Evolutionary conservation across 2,888 invertebrate species (phyloP).

Genomic region (Lycia hirtaria): DNA sequence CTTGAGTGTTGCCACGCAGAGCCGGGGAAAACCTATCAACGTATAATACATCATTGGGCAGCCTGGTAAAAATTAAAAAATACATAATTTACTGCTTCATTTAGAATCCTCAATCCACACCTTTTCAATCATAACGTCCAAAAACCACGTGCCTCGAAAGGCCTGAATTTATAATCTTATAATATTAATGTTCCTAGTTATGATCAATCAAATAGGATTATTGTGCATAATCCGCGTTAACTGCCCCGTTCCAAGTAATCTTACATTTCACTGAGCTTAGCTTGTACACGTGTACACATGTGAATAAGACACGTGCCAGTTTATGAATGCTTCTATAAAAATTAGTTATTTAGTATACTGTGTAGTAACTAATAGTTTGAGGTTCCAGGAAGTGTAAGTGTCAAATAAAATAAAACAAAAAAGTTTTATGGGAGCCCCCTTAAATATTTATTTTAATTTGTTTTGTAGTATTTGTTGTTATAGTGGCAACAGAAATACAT

Average conservation of each 20-base stretch:
- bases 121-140: not conserved
- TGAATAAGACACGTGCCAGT: conserved; percentile 41
- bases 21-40: too few relatives aligned
- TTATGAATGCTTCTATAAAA: conserved; percentile 30
- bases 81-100: too few relatives aligned
- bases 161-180: not conserved
- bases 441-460: too few relatives aligned
- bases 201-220: conserved; percentile 29
- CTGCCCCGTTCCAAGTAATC: conserved; percentile 35
- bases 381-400: not conserved
- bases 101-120: too few relatives aligned
- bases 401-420: not conserved
- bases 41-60: too few relatives aligned
- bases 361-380: not conserved
- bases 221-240: conserved; percentile 26
- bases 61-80: too few relatives aligned
- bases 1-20: too few relatives aligned
- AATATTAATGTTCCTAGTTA: conserved; percentile 14
- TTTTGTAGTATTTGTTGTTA: too few relatives aligned
- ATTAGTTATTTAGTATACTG: conserved; percentile 1
- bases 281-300: conserved; percentile 37
- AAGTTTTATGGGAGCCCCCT: too few relatives aligned
- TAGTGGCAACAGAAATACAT: too few relatives aligned
- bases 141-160: not conserved
- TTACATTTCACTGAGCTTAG: conserved; percentile 41